Base-by-base conservation (phyloP, 2,797 vertebrate species). In the Squalus acanthias region DNA sequence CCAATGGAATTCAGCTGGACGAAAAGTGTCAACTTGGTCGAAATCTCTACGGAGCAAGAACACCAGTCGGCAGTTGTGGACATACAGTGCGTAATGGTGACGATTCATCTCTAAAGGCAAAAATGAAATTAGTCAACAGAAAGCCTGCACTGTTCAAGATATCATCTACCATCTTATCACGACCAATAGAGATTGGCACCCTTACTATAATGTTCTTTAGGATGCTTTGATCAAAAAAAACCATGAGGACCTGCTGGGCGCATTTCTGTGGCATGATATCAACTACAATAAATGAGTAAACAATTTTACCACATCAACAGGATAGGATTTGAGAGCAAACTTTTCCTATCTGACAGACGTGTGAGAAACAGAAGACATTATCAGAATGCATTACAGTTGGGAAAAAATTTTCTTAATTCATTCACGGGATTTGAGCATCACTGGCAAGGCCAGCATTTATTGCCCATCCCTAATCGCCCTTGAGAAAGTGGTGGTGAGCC, bases 1-100 rank as follows among this genome's bases (percentile, higher is more conserved):
- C 99, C 99, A 99, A 98, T 99, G 99, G 97, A 99, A 99, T 97
- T 99, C 99, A 0, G 99, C 99, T 0, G 99, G 99, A 96, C 99
- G 98, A 97, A 99, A 99, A 72, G 99, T 99, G 97, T 99, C 99
- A 0, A 99, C 98, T 97, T 98, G 99, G 96, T 98, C 98, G 96
- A 99, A 99, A 97, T 99, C 99, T 96, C 99, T 98, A 97, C 99
- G 98, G 97, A 99, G 97, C 97, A 99, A 98, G 97, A 99, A 99
- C 63, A 99, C 99, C 24, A 99, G 97, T 0, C 99, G 98, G 97
- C 99, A 99, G 97, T 99, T 99, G 97, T 99, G 99, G 97, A 99
- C 98, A 0, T 99, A 99, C 26, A 99, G 98, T 3, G 99, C 99
- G 4, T 99, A 99, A 97, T 99, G 99, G 95, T 99, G 99, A 20